These are phyloP conservation scores for Danio rerio DNA, from an alignment of 2,113 vertebrate genomes.

Conservation along the genomic window DNA sequence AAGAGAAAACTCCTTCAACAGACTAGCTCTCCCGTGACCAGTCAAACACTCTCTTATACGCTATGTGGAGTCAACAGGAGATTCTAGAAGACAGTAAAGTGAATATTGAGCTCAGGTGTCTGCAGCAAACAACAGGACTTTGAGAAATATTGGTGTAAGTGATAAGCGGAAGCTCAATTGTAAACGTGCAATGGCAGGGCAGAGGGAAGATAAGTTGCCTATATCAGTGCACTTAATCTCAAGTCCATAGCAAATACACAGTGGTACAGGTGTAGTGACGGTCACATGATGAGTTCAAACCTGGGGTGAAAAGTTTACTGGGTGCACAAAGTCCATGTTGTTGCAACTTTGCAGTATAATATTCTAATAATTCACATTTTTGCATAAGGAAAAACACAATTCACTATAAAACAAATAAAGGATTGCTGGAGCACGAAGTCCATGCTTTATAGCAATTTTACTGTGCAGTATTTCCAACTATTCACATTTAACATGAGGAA, in stretches of 20 bases:
- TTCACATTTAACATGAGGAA: too few species aligned
- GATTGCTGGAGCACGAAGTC: too few species aligned
- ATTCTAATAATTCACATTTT: too few species aligned
- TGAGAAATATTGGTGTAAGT: neutral
- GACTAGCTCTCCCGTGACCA: constrained; percentile 71
- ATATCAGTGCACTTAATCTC: constrained; percentile 29
- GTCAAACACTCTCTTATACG: constrained; percentile 72
- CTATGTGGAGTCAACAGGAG: neutral
- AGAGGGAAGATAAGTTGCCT: constrained; percentile 23
- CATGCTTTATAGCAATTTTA: too few species aligned
- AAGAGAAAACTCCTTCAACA: constrained; percentile 70
- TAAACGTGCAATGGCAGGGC: constrained; percentile 15
- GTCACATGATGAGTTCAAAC: constrained; percentile 16
- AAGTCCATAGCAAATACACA: neutral
- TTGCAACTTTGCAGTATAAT: neutral
- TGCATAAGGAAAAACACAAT: too few species aligned
- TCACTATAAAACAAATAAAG: too few species aligned
- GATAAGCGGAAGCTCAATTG: neutral
- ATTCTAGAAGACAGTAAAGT: neutral
- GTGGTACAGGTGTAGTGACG: constrained; percentile 20
- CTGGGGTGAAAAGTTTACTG: constrained; percentile 5
- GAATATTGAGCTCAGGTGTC: neutral
- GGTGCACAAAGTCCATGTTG: neutral
- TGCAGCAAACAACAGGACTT: constrained; percentile 12
- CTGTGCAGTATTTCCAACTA: too few species aligned